Base-by-base conservation (phyloP, 2,888 invertebrate species). In the Arenicola marina region DNA sequence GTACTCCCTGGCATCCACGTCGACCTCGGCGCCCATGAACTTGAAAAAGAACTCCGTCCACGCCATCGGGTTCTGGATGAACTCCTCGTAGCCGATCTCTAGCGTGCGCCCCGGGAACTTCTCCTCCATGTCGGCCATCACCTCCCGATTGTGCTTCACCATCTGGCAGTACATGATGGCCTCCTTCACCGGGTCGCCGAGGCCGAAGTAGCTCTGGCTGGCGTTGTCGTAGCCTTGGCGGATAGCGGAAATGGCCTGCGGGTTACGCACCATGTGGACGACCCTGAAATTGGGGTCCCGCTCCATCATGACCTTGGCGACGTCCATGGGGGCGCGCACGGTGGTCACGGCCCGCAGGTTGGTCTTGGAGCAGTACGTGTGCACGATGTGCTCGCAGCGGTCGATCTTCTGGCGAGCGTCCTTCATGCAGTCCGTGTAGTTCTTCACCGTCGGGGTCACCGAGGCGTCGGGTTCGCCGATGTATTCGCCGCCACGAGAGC, bases 41-140 rank as follows among this genome's bases (percentile, higher is more conserved):
- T 24, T 11, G 48, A 48, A 48, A 24, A 48, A 48, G 48, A 48
- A 48, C 48, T 48, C 48, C 18, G 48, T 48, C 18, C 24, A 48
- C 18, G 48, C 15, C 7, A 48, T 48, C 18, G 48, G 48, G 26
- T 48, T 48, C 7, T 24, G 7, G 48, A 48, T 48, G 26, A 48
- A 48, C 18, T 48, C 48, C 48, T 48, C 48, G 48, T 48, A 48
- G 15, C 48, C 48, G 15, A 48, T 48, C 48, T 48, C 48, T 21
- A 48, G 18, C 48, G 48, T 48, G 26, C 26, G 48, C 7, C 48
- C 48, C 18, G 48, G 48, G 26, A n/a, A 48, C 48, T 48, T 48
- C 48, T 48, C 26, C 26, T 48, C 48, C 48, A 48, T 11, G n/a
- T 48, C n/a, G 7, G 7, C n/a, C 7, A 11, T 11, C 11, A 48